Percentiles rank a stretch among this genome's conserved stretches.
Conservation (phyloP, 2,888 invertebrate species). For the Cheilosia scutellata region DNA sequence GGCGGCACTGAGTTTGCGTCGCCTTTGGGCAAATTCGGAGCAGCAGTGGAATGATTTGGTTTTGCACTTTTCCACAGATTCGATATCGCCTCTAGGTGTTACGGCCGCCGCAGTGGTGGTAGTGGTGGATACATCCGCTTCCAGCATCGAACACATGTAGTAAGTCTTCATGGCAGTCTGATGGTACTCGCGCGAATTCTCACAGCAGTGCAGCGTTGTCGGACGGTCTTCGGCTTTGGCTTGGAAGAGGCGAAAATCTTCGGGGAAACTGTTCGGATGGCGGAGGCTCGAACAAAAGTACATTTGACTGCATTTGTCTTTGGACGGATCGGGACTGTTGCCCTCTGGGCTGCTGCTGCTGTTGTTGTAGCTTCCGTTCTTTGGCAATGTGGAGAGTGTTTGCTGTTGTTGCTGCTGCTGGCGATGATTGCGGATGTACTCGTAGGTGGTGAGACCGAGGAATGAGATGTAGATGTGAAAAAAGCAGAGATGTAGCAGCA, state of each 20-base stretch:
- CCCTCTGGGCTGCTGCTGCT: constrained; percentile 56
- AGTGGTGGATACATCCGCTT: constrained; percentile 83
- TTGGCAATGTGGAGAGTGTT: constrained; percentile 74
- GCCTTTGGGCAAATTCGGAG: constrained; percentile 82
- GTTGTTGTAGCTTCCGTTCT: constrained; percentile 63
- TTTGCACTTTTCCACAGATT: constrained; percentile 70
- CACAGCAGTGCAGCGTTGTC: constrained; percentile 84
- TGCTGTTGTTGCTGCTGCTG: constrained; percentile 80
- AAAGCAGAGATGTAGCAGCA: constrained; percentile 92
- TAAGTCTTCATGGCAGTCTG: constrained; percentile 82
- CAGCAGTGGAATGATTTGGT: constrained; percentile 84
- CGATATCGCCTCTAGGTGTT: constrained; percentile 62
- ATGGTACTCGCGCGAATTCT: constrained; percentile 83
- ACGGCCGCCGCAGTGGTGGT: constrained; percentile 78
- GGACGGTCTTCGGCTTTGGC: constrained; percentile 79
- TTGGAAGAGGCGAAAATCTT: constrained; percentile 75
- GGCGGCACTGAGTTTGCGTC: constrained; percentile 79
- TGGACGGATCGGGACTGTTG: constrained; percentile 80
- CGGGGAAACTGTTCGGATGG: constrained; percentile 82
- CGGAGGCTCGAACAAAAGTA: constrained; percentile 83
- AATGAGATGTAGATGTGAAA: constrained; percentile 95
- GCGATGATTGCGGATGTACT: constrained; percentile 89
- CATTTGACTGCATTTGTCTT: constrained; percentile 79
- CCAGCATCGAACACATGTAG: constrained; percentile 85
- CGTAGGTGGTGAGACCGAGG: constrained; percentile 94